Evolutionary conservation across 2,888 invertebrate genomes (phyloP).

Genomic region (Pammene fasciana): DNA sequence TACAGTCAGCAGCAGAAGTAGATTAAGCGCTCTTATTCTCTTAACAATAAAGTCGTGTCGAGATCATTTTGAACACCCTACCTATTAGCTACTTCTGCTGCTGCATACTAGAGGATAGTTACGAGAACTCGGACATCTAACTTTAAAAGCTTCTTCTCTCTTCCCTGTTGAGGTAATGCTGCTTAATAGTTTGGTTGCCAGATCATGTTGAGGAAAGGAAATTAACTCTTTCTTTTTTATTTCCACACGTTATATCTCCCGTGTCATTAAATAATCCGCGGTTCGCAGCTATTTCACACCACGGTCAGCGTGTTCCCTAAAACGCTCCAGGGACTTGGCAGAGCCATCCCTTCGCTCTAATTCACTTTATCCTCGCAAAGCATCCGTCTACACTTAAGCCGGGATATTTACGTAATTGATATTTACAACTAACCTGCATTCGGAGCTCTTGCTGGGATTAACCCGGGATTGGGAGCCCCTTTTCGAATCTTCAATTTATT

Average conservation of each 20-base stretch:
- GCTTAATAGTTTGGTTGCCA: no score
- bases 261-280: neutral
- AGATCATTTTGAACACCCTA: no score
- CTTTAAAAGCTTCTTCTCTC: no score
- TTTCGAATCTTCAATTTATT: constrained; percentile 76
- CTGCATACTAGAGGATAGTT: no score
- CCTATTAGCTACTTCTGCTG: no score
- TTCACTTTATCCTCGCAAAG: constrained; percentile 54
- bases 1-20: no score
- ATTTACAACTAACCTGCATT: constrained; percentile 83
- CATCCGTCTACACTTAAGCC: constrained; percentile 64
- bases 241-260: neutral
- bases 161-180: no score
- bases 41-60: no score
- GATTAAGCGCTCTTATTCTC: no score
- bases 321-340: constrained; percentile 1
- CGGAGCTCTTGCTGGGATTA: constrained; percentile 75
- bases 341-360: constrained; percentile 49
- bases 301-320: constrained; percentile 16
- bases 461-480: constrained; percentile 73
- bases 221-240: neutral
- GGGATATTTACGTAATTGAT: constrained; percentile 81
- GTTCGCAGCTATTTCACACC: constrained; percentile 12
- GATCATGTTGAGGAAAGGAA: neutral
- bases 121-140: no score